Evolutionary conservation across 2,113 vertebrate genomes (phyloP), one percentile per base, ranked within the genome.

Genomic region (Gallinago undulata): DNA sequence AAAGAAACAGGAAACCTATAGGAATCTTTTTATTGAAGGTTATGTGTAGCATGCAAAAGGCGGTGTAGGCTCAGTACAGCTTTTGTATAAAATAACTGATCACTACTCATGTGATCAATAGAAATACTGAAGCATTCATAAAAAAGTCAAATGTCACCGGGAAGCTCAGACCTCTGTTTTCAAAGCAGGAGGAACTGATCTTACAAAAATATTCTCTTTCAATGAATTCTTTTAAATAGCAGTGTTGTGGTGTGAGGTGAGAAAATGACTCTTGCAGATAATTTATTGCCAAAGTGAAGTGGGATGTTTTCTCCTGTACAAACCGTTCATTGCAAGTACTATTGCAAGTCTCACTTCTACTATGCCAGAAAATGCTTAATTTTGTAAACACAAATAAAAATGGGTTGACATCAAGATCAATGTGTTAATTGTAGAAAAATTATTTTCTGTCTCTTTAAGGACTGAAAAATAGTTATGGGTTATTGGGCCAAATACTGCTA

Each of bases 1-100:
- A 70, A 87, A 92, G 28, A 95, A 76, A 47, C 48, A 21, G 55
- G 55, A 93, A 84, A 74, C 19, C 41, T 81, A 45, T 33, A 84
- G 86, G 51, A 59, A 83, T 48, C 78, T 83, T 82, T 80, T 92
- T 94, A 55, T 50, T 75, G 33, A 83, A 27, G 57, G 22, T 60
- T 91, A 37, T 41, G 16, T 47, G 55, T 79, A 87, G 39, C 12
- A 25, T 86, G 72, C 50, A 87, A 86, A 89, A 97, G 73, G 60
- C 11, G 9, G n/a, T 94, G 37, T 25, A 30, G 56, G n/a, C 37
- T 95, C 70, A 92, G 55, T 63, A 53, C 18, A 78, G 55, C 27
- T 87, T 72, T 95, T 90, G 74, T 94, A 64, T 45, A 70, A 94
- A 93, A 94, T 82, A 96, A 92, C 56, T 90, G 68, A 45, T 69